Conservation (phyloP, 2,113 vertebrate species). For the Sterna hirundo region DNA sequence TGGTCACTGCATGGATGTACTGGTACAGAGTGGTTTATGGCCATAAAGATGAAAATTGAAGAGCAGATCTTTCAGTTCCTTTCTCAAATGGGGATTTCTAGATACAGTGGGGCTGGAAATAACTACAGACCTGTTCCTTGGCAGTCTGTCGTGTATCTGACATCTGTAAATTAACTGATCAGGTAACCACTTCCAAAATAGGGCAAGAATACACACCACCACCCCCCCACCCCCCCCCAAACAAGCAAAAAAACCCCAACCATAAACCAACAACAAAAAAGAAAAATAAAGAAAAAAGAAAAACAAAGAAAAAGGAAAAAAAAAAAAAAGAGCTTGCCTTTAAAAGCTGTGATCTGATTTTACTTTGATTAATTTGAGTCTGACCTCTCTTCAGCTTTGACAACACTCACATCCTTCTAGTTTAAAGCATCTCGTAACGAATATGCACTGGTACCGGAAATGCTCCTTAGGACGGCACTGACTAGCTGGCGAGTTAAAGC, state of each 20-base stretch:
- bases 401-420: neutral
- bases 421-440: neutral
- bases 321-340: neutral
- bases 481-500: neutral
- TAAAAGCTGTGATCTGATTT: neutral
- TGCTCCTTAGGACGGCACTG: neutral
- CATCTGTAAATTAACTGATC: neutral
- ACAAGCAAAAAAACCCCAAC: too few species aligned
- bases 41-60: neutral
- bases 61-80: neutral
- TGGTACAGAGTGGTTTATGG: neutral
- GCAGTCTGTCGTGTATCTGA: neutral
- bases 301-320: too few species aligned
- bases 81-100: neutral
- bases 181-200: neutral
- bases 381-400: neutral
- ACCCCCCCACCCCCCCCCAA: neutral
- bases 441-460: neutral
- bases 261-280: too few species aligned
- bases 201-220: neutral
- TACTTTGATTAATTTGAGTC: neutral
- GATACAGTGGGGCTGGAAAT: neutral
- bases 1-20: neutral
- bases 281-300: neutral
- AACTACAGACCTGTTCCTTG: neutral